phyloP scores from a whole-genome alignment of 2,113 vertebrate species.

The Rhizomys pruinosus region DNA sequence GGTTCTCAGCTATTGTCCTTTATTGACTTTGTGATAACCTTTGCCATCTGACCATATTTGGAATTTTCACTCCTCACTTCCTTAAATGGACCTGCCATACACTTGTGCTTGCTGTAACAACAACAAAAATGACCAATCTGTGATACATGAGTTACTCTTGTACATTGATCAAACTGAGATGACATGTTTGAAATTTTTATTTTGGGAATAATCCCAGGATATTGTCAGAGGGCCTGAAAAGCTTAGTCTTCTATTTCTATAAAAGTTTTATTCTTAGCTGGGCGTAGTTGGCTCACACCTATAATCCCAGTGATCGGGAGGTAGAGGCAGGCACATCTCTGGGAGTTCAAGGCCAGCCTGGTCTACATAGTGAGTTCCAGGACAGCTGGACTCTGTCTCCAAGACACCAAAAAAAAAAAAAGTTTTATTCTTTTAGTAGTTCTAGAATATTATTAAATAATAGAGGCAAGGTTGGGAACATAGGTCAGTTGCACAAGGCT shows the following conservation, averaged over 20 bases:
- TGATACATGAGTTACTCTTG: slow-evolving; percentile 33
- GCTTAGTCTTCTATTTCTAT: slow-evolving; percentile 42
- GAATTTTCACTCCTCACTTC: neutral
- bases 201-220: slow-evolving; percentile 4
- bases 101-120: slow-evolving; percentile 29
- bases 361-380: no score
- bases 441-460: neutral
- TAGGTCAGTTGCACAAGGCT: neutral
- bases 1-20: slow-evolving; percentile 1
- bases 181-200: slow-evolving; percentile 32
- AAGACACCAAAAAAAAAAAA: no score
- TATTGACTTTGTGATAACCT: slow-evolving; percentile 32
- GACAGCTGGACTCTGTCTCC: no score
- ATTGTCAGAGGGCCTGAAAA: slow-evolving; percentile 37
- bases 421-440: no score
- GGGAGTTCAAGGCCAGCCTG: no score
- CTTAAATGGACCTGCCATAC: neutral
- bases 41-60: slow-evolving; percentile 35
- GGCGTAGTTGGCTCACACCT: no score
- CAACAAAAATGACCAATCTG: neutral
- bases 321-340: no score
- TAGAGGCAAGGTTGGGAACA: neutral
- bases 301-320: no score
- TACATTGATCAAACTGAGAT: slow-evolving; percentile 16
- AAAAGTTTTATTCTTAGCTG: slow-evolving; percentile 27